These are phyloP conservation scores for Sicus ferrugineus DNA, from an alignment of 2,888 invertebrate species.

Conservation along the genomic window DNA sequence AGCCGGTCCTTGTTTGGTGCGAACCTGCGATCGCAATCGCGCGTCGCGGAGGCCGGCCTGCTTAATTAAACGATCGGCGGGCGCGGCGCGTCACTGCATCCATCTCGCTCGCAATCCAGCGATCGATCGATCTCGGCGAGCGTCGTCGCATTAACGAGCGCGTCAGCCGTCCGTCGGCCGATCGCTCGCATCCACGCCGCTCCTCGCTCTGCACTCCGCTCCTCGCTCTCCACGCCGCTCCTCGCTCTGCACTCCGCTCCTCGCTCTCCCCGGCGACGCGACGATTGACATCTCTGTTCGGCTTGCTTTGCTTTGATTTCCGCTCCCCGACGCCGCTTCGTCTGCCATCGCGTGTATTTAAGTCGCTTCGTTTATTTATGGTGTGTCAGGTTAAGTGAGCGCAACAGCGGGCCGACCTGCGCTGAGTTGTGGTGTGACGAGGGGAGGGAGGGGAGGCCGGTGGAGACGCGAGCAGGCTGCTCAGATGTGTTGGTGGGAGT, in stretches of 20 bases:
- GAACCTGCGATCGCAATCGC: slow-evolving; percentile 44
- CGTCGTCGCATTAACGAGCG: not conserved
- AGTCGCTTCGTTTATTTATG: not conserved
- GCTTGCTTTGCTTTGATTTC: no score
- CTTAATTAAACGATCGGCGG: slow-evolving; percentile 43
- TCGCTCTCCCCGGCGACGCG: not conserved
- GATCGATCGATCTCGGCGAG: slow-evolving; percentile 13
- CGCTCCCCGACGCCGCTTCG: not conserved
- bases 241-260: no score
- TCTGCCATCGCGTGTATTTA: not conserved
- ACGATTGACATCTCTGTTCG: no score
- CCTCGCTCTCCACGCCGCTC: not conserved
- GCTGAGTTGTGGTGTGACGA: no score
- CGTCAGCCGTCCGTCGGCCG: not conserved
- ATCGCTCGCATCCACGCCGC: slow-evolving; percentile 7
- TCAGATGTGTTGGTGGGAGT: no score
- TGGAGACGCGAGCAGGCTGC: no score
- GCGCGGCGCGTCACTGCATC: not conserved
- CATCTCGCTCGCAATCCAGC: not conserved
- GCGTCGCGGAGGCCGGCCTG: slow-evolving; percentile 48
- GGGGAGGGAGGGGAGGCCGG: no score
- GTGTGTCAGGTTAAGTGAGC: not conserved
- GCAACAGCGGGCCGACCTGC: no score
- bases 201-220: no score
- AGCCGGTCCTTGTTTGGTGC: slow-evolving; percentile 25